Evolutionary conservation across 2,797 vertebrate species (phyloP).

Genomic region (Rhabdomys pumilio): DNA sequence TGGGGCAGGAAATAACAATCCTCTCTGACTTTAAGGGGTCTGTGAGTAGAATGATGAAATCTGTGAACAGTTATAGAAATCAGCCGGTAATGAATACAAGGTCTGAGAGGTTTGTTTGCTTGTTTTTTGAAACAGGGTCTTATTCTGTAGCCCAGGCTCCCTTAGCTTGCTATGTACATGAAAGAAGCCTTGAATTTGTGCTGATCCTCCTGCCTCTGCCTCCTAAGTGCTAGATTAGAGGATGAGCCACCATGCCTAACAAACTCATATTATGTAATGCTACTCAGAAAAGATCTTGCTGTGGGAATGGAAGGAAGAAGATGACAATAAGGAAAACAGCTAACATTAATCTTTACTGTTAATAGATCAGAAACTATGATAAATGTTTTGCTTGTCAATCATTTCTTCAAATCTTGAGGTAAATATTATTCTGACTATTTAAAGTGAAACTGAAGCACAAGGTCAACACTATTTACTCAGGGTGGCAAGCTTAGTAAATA

Average conservation of each 20-base stretch:
- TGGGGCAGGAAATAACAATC: slow-evolving; percentile 61
- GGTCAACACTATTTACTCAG: slow-evolving; percentile 47
- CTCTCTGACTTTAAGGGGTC: slow-evolving; percentile 52
- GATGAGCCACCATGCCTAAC: neutral
- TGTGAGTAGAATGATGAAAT: slow-evolving; percentile 51
- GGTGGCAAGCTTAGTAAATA: slow-evolving; percentile 46
- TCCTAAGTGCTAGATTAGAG: neutral
- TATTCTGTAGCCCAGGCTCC: neutral
- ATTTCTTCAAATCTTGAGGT: slow-evolving; percentile 66
- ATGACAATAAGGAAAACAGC: slow-evolving; percentile 40
- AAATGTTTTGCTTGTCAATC: slow-evolving; percentile 63
- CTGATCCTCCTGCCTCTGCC: neutral
- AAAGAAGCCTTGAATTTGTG: neutral
- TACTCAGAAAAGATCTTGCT: slow-evolving; percentile 43
- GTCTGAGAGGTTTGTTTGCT: neutral
- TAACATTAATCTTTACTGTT: slow-evolving; percentile 41
- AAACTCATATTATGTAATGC: neutral
- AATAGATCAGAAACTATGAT: slow-evolving; percentile 49
- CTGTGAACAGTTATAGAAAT: slow-evolving; percentile 37
- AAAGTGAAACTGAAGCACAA: slow-evolving; percentile 66
- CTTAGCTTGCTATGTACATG: neutral
- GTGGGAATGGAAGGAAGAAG: neutral
- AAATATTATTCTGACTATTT: slow-evolving; percentile 58
- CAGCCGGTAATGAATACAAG: slow-evolving; percentile 60
- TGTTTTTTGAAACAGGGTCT: neutral